Base-by-base conservation (phyloP, 2,888 invertebrate genomes). In the Tenthredo scrophulariae region DNA sequence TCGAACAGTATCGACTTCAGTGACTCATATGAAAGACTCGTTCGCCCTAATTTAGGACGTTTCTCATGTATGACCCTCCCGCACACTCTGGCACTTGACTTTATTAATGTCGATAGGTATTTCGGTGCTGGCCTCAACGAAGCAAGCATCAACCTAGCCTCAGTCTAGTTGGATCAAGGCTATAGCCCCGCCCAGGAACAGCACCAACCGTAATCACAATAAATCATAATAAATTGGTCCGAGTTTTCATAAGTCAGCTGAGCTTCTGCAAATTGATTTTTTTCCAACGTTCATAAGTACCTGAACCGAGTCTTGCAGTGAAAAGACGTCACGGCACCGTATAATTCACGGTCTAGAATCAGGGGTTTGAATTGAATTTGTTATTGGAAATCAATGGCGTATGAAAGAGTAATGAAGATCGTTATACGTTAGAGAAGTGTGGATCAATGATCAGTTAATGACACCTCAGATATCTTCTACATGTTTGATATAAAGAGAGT, bases 191-290 rank as follows among this genome's bases (percentile, higher is more conserved):
- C 65, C 70, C 83, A 43, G 83, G 29, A 46, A 15, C 67, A 29
- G 67, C 46, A 70, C 29, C 83, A 70, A 83, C 83, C 70, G 67
- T 83, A 83, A 83, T 83, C 83, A 83, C 83, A 83, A 83, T 83
- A 83, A 83, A 83, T 83, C 83, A 83, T 15, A 33, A 62, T 29
- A 46, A 83, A 83, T 83, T 67, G 67, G 65, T 83, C n/a, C 22
- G 62, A 83, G 83, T 70, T 33, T 65, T 33, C 65, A 70, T 29
- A 26, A 43, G 43, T 43, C 46, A 50, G 22, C 26, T 33, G 46
- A 46, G 15, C 46, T 26, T 83, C 46, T 83, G 70, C 82, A 65
- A 65, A 82, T 82, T 46, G 29, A 79, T 18, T 33, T 29, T 54
- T 10, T 13, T 29, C 26, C 22, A 46, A 46, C 26, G 29, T 33